Base-by-base conservation (phyloP, 2,888 invertebrate species). In the Chaetogeoica ovagalla region DNA sequence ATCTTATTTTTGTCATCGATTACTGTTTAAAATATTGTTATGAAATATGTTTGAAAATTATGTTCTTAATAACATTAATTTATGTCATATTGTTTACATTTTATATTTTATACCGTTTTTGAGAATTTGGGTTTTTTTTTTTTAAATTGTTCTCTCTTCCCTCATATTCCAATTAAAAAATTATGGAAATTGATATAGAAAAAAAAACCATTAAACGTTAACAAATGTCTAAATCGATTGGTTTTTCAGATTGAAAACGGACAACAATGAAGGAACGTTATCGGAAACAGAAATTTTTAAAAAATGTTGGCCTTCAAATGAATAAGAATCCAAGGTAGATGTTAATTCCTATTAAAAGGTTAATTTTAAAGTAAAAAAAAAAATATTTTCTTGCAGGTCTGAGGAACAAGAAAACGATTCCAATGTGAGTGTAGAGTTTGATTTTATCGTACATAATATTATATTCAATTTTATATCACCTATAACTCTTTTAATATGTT, bases 251-350 rank as follows among this genome's bases (percentile, higher is more conserved):
- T 17, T 48, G 11, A 48, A 11, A 68, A 3, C 11, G 63, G 4
- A 13, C 17, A 65, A 57, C 5, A 65, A 71, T 79, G 79, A 79
- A 79, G 15, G 79, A 79, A 63, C 79, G 79, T 23, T 63, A 2
- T 55, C 62, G 70, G 5, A 79, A 79, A 71, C 70, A 71, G 55
- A 62, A 71, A 19, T 79, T 79, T 71, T 79, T 79, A 11, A 79
- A 79, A 65, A 79, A 79, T 71, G 0, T 79, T 11, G 71, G 65
- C 1, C n/a, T 79, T 15, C 9, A 0, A 39, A 23, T 63, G 23
- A 30, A 5, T 55, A 79, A 79, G 8, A 71, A 71, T 30, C 2
- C 63, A n/a, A 79, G 57, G 77, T 77, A 77, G 9, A 6, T 13
- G 3, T 21, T 2, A 62, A 37, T 39, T 13, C 3, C 9, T 60